phyloP scores from a whole-genome alignment of 2,888 invertebrate species.

The Drosophila anceps region DNA sequence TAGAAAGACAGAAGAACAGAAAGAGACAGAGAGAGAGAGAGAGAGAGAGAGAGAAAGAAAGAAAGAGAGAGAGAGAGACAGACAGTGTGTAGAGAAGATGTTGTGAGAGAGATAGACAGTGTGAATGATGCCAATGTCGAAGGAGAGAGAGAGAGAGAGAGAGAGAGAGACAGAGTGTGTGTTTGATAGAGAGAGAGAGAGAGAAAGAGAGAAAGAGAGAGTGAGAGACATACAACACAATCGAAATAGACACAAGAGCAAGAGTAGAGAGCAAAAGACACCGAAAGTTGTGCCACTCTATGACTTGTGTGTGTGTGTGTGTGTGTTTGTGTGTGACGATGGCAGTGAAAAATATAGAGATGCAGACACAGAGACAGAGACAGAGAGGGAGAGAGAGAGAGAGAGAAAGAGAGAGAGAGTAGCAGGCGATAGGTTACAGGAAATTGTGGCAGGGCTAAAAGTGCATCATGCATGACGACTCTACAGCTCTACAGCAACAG shows the following conservation, averaged over 20 bases:
- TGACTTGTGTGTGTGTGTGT: background rate
- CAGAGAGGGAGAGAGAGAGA: slow-evolving; percentile 11
- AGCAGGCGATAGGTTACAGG: slow-evolving; percentile 11
- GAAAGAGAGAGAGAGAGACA: slow-evolving; percentile 32
- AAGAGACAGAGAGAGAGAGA: slow-evolving; percentile 64
- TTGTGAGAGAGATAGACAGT: slow-evolving; percentile 17
- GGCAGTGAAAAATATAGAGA: slow-evolving; percentile 1
- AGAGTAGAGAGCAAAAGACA: slow-evolving; percentile 33
- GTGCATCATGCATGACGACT: slow-evolving; percentile 45
- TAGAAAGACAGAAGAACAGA: slow-evolving; percentile 66
- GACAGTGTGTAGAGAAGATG: slow-evolving; percentile 22
- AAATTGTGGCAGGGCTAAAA: slow-evolving; percentile 23
- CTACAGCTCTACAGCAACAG: slow-evolving; percentile 7
- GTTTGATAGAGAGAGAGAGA: background rate
- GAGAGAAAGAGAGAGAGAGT: slow-evolving; percentile 8
- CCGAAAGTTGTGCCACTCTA: slow-evolving; percentile 20
- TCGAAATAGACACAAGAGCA: background rate
- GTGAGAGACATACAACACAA: slow-evolving; percentile 5
- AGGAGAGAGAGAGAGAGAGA: background rate
- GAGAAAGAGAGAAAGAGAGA: slow-evolving; percentile 3
- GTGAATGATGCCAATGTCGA: slow-evolving; percentile 3
- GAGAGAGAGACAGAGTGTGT: background rate
- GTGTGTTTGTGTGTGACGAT: slow-evolving; percentile 3
- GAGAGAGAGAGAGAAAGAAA: slow-evolving; percentile 58
- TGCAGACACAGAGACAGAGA: slow-evolving; percentile 3